Base-by-base conservation (phyloP, 2,113 vertebrate species). In the Theristicus caerulescens region DNA sequence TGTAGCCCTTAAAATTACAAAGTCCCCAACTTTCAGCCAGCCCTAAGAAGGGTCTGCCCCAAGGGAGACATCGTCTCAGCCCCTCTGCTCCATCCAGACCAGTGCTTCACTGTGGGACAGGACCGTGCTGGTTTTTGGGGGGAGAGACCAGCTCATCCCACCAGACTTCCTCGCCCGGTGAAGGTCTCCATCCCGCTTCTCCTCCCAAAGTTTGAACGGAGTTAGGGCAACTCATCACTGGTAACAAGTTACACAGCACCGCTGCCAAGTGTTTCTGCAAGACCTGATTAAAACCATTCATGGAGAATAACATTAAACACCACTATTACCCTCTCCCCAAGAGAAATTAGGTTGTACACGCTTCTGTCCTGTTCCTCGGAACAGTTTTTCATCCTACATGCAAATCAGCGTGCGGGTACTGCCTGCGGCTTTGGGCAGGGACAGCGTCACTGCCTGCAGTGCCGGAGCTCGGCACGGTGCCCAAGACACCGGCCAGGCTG, bases 111-210 rank as follows among this genome's bases (percentile, higher is more conserved):
- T 16, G 2, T 34, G 49, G 19, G 66, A 9, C 16, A 36, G 57
- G 20, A n/a, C 34, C 3, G 25, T 14, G 15, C 18, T 83, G 69
- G 14, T 16, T 91, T 82, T 24, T 11, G 16, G 5, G 32, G 34
- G 38, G 22, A 76, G 40, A 44, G 31, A 57, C 4, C 78, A 29
- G 32, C 47, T 65, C 17, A 2, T 52, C 64, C 27, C 69, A 57
- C 27, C 84, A 44, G 21, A 31, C 10, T 8, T 42, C 42, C 16
- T 27, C 5, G 1, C 25, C 6, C 1, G 3, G 6, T 10, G 5
- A 49, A 14, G 18, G 11, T 27, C 18, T 29, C 67, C 29, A 15
- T 55, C 49, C 16, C 1, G 0, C 26, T 72, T 26, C 67, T 73
- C 31, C 49, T 27, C 36, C 46, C 27, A 2, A 10, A 70, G 8